phyloP scores from a whole-genome alignment of 2,113 vertebrate species.

The Perca fluviatilis region DNA sequence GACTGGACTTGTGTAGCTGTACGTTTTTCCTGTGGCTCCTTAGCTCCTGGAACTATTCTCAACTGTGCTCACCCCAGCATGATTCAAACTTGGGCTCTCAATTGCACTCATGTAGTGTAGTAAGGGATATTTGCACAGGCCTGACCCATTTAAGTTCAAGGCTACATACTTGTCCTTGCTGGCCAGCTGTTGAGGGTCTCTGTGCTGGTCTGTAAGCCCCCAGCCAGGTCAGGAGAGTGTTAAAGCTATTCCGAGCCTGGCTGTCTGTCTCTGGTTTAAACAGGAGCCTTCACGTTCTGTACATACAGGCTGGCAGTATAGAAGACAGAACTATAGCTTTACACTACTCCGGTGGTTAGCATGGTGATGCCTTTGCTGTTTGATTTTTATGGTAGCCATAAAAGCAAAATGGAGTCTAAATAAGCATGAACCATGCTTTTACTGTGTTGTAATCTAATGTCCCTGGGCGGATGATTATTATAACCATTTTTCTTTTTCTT shows the following conservation, averaged over 20 bases:
- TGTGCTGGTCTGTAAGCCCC: conserved; percentile 44
- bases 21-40: neutral
- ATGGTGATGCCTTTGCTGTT: neutral
- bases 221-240: conserved; percentile 55
- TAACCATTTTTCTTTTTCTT: too few species aligned
- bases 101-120: neutral
- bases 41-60: neutral
- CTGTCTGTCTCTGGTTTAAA: conserved; percentile 56
- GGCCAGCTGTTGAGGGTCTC: conserved; percentile 50
- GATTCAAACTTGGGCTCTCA: neutral
- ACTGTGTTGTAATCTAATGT: neutral
- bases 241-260: conserved; percentile 68
- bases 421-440: too few species aligned
- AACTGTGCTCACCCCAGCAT: neutral
- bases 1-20: neutral
- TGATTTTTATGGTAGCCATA: neutral
- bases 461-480: too few species aligned
- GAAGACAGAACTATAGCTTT: neutral
- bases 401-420: neutral
- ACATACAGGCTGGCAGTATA: neutral
- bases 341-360: neutral
- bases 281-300: conserved; percentile 31
- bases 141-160: conserved; percentile 22
- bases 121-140: neutral
- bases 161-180: conserved; percentile 26